phyloP scores from a whole-genome alignment of 1,140 invertebrate genomes.

The Meloidogyne chitwoodi region DNA sequence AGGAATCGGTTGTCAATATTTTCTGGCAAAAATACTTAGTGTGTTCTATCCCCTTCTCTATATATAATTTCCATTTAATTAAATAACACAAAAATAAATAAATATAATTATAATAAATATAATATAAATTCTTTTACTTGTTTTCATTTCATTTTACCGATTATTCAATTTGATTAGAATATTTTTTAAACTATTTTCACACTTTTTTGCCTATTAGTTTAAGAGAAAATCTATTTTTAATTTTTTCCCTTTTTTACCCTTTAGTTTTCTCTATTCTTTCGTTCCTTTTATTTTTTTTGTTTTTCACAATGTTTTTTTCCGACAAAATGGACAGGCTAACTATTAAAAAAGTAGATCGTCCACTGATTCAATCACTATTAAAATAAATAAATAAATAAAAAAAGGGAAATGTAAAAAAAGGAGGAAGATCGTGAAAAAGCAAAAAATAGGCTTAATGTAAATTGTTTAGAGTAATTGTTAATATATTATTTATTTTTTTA shows the following conservation, averaged over 20 bases:
- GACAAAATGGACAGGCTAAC: neutral
- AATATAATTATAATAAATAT: too few species aligned
- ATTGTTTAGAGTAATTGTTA: neutral
- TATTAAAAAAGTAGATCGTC: neutral
- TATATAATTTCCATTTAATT: too few species aligned
- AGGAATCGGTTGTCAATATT: neutral
- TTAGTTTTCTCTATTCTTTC: neutral
- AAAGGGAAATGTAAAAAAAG: neutral
- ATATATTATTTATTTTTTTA: too few species aligned
- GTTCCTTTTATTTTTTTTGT: neutral
- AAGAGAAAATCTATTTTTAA: neutral
- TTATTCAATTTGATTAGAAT: neutral
- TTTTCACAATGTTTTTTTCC: neutral
- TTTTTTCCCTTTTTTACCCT: neutral
- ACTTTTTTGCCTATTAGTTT: neutral
- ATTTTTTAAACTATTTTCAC: neutral
- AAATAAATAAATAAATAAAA: neutral
- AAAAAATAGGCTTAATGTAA: too few species aligned
- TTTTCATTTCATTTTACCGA: neutral
- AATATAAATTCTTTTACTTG: neutral
- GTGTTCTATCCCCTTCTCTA: neutral
- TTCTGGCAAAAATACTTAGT: neutral
- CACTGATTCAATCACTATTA: neutral
- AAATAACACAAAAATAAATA: too few species aligned
- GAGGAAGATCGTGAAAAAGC: neutral